Evolutionary conservation across 2,797 vertebrate genomes (phyloP).

Genomic region (Cynopterus sphinx): DNA sequence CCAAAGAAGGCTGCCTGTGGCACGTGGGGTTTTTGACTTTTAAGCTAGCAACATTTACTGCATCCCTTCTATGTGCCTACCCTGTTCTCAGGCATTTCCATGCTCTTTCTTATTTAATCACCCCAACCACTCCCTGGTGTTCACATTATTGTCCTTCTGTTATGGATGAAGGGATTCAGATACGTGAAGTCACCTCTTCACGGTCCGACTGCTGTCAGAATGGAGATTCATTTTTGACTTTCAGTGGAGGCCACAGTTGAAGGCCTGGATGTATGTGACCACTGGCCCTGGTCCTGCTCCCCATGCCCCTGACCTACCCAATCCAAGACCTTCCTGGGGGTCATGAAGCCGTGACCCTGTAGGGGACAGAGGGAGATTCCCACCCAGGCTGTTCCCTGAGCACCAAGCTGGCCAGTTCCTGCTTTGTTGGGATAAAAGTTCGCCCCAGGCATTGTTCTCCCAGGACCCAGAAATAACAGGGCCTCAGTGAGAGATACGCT

Average conservation of each 20-base stretch:
- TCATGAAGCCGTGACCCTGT: rapidly evolving
- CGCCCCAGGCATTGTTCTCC: slow-evolving; percentile 4
- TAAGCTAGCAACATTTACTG: not conserved
- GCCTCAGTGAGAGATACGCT: not conserved
- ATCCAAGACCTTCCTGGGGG: not conserved
- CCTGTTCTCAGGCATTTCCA: not conserved
- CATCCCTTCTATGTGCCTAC: too few species aligned
- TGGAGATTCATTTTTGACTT: not conserved
- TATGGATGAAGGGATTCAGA: not conserved
- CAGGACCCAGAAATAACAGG: slow-evolving; percentile 1
- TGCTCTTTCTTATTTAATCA: not conserved
- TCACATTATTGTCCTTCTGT: not conserved
- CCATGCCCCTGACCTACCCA: not conserved
- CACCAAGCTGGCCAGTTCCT: not conserved
- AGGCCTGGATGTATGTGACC: not conserved
- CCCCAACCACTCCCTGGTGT: not conserved
- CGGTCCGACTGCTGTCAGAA: not conserved
- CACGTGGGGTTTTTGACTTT: not conserved
- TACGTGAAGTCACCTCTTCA: not conserved
- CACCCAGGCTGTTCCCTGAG: not conserved
- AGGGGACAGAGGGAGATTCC: not conserved
- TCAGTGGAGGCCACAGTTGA: rapidly evolving
- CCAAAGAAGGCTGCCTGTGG: not conserved
- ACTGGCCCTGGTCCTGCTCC: not conserved
- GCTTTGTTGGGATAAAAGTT: slow-evolving; percentile 1